Evolutionary conservation across 2,113 vertebrate genomes (phyloP), one percentile per base, ranked within the genome.

Genomic region (Zosterops hypoxanthus): DNA sequence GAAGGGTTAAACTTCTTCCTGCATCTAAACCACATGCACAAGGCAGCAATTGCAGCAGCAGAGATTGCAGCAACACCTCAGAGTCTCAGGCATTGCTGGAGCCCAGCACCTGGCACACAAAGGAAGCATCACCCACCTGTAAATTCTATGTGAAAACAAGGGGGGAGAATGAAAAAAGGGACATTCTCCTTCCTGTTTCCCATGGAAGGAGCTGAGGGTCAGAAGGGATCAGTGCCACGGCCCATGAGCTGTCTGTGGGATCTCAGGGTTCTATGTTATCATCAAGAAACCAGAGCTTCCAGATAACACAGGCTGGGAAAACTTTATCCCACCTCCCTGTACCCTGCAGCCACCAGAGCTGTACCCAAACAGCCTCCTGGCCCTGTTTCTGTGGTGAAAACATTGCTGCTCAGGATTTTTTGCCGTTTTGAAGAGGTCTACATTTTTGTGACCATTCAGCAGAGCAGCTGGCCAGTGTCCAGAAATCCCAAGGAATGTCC

Each of bases 371-470:
- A 11, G 39, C 10, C 16, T 39, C 61, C 22, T 4, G 1, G 4
- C 50, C 42, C 53, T 39, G 12, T 19, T 65, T n/a, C 70, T 66
- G 47, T 25, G 34, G 6, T 69, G n/a, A 46, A 79, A 78, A 57
- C 1, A 0, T 17, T 33, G 22, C 14, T 49, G 1, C 3, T 82
- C 1, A 1, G 42, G 25, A 42, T 26, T 12, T 23, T 84, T 60
- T 69, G 14, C 41, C 24, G 10, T 49, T 92, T 60, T 42, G 41
- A 6, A 34, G 44, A 63, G 12, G 17, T 8, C 14, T 59, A 12
- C 8, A 7, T 8, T 57, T 82, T 66, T 82, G 28, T 79, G 61
- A 47, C 39, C 25, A 29, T 29, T 17, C 24, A 31, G 7, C 19
- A 72, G 31, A 69, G 29, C 59, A 90, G 33, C 65, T 55, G 39